These are phyloP conservation scores for Melipona quadrifasciata DNA, from an alignment of 1,140 invertebrate genomes.

Conservation along the genomic window DNA sequence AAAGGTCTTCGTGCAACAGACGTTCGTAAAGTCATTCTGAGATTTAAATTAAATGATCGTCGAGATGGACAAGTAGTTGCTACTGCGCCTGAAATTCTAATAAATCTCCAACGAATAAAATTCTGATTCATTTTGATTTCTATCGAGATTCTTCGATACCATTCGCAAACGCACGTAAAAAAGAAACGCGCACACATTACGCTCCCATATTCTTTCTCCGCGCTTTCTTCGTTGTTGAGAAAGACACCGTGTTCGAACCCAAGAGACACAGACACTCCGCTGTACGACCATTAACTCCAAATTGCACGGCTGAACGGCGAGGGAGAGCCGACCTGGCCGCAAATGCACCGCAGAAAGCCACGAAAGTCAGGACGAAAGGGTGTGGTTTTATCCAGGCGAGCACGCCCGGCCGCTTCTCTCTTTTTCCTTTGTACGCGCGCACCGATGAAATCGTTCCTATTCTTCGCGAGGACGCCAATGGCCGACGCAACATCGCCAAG, in stretches of 20 bases:
- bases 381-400: conserved; percentile 41
- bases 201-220: neutral
- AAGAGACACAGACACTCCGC: neutral
- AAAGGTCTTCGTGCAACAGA: no score
- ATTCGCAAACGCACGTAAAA: no score
- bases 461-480: conserved; percentile 57
- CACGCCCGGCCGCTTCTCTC: conserved; percentile 5
- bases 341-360: conserved; percentile 56
- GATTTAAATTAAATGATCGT: neutral
- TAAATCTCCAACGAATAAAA: neutral
- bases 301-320: conserved; percentile 50
- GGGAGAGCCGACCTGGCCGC: conserved; percentile 34
- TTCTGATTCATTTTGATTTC: neutral
- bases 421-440: conserved; percentile 34
- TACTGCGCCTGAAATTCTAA: neutral
- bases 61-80: neutral
- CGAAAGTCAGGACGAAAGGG: conserved; percentile 42
- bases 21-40: no score
- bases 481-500: conserved; percentile 20
- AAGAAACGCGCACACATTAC: no score
- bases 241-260: neutral
- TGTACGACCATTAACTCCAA: conserved; percentile 46
- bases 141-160: no score
- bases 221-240: neutral
- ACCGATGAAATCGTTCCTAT: conserved; percentile 54